Conservation (phyloP, 2,797 vertebrate genomes). For the Spea hammondii region DNA sequence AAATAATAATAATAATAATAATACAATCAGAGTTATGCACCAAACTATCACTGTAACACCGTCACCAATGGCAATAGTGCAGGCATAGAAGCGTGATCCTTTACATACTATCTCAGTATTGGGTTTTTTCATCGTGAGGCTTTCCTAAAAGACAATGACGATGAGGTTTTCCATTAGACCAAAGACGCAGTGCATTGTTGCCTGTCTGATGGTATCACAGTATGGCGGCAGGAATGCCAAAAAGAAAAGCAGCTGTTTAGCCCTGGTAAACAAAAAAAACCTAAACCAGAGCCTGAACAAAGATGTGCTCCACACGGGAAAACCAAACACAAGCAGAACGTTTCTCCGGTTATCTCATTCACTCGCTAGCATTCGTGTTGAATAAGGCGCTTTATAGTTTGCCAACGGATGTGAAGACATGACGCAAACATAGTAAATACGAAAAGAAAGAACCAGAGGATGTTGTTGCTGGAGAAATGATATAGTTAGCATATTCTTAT, state of each 20-base stretch:
- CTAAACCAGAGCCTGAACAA: conserved; percentile 15
- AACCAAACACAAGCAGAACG: conserved; percentile 34
- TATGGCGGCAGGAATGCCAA: conserved; percentile 43
- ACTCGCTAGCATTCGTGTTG: not conserved
- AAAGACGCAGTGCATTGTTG: conserved; percentile 8
- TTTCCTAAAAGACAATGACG: not conserved
- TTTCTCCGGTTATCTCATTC: conserved; percentile 16
- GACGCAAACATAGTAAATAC: too few relatives aligned
- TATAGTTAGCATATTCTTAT: too few relatives aligned
- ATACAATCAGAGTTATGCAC: too few relatives aligned
- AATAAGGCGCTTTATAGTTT: too few relatives aligned
- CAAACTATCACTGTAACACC: too few relatives aligned
- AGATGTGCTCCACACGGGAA: conserved; percentile 43
- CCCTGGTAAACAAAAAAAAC: conserved; percentile 37
- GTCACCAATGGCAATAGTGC: too few relatives aligned
- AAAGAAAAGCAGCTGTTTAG: conserved; percentile 45
- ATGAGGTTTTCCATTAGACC: not conserved
- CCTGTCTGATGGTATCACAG: conserved; percentile 34
- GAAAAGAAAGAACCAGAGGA: too few relatives aligned
- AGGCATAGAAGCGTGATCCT: too few relatives aligned
- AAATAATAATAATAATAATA: too few relatives aligned
- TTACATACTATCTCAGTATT: too few relatives aligned
- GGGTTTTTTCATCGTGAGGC: conserved; percentile 1
- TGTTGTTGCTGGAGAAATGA: too few relatives aligned
- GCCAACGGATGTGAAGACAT: too few relatives aligned